Evolutionary conservation across 1,140 invertebrate species (phyloP), one percentile per base, ranked within the genome.

Genomic region (Centruroides vittatus): DNA sequence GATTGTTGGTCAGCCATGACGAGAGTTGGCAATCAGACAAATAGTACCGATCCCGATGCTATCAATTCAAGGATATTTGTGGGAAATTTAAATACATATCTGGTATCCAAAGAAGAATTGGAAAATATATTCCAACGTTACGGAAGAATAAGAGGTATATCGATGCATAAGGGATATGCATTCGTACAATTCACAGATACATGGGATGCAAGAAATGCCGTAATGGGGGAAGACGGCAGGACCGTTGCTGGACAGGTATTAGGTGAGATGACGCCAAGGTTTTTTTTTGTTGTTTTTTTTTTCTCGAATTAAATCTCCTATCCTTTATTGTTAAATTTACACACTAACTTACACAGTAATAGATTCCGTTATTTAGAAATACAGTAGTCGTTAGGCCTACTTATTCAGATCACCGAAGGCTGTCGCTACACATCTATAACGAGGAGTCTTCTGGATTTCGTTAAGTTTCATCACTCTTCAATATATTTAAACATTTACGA

Each of bases 81-180:
- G 58, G 89, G 88, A 65, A 91, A 91, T 77, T 79, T 92, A 68
- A 92, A 92, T 78, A 92, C 88, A 68, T 88, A 89, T 78, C 85
- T 88, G 72, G 86, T 88, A 71, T 86, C 82, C 68, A 91, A 91
- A 77, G 88, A 87, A 65, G 88, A 90, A 75, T 85, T 92, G 53
- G 87, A 90, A 71, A 78, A 82, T 65, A 89, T 91, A 81, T 92
- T 92, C 75, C 84, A 86, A 69, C 78, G 85, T 68, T 92, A 91
- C 73, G 88, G 88, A 50, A 77, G 85, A 60, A 79, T 92, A 59
- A 86, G 84, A 66, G 88, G 85, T 67, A 90, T 91, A 69, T 91
- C 88, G 64, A 89, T 91, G 87, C 88, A 92, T 75, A 91, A 91
- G 78, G 88, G 88, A 64, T 92, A 89, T 72, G 88, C 88, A 60